Evolutionary conservation across 2,888 invertebrate species (phyloP).

Genomic region (Lycaena phlaeas): DNA sequence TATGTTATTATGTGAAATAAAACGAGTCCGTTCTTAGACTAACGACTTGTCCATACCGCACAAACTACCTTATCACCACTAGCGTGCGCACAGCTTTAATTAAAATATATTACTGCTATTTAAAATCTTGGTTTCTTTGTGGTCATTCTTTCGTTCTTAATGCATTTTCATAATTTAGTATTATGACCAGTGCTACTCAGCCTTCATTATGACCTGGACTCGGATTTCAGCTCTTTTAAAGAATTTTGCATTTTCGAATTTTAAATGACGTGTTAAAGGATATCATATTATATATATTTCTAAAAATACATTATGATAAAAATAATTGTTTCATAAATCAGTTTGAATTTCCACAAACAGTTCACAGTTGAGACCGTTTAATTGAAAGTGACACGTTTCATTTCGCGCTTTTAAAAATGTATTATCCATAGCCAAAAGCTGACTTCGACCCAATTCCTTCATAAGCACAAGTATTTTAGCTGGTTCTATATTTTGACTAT

Average conservation of each 20-base stretch:
- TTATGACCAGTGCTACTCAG: constrained; percentile 9
- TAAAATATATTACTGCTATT: constrained; percentile 62
- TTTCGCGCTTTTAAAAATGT: no score
- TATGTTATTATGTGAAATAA: constrained; percentile 68
- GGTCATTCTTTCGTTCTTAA: constrained; percentile 17
- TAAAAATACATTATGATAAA: no score
- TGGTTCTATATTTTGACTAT: no score
- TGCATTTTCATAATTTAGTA: constrained; percentile 12
- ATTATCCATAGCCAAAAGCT: no score
- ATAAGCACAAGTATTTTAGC: no score
- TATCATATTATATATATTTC: no score
- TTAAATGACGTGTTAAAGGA: background rate
- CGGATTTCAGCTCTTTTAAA: constrained; percentile 8
- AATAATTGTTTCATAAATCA: no score
- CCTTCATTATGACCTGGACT: constrained; percentile 10
- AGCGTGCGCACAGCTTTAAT: constrained; percentile 53
- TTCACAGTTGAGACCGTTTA: no score
- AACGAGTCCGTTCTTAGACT: constrained; percentile 37
- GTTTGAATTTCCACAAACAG: no score
- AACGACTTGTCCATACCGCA: constrained; percentile 30
- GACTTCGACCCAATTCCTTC: no score
- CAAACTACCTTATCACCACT: constrained; percentile 50
- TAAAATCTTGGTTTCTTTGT: constrained; percentile 41
- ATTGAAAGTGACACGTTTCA: no score
- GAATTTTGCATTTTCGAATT: background rate